Conservation (phyloP, 2,888 invertebrate genomes). For the Acanthococcus lagerstroemiae region DNA sequence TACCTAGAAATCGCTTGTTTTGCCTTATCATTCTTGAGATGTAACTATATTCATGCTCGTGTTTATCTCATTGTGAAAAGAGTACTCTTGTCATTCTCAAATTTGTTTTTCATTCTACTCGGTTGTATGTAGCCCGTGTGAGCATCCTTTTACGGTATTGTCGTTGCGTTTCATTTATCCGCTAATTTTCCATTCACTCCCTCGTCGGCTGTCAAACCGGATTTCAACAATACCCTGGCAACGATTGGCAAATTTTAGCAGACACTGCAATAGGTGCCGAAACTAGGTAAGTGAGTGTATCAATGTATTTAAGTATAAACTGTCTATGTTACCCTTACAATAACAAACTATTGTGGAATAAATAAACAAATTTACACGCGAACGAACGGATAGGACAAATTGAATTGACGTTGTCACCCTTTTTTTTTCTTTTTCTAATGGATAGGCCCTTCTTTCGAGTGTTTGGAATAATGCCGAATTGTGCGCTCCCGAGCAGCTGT, state of each 20-base stretch:
- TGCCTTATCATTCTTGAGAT: too few species aligned
- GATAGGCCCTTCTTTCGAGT: slow-evolving; percentile 18
- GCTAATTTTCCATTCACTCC: neutral
- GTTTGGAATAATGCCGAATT: slow-evolving; percentile 16
- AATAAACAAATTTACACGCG: slow-evolving; percentile 31
- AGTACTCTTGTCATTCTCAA: too few species aligned
- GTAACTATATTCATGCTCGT: too few species aligned
- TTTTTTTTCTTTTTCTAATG: slow-evolving; percentile 13
- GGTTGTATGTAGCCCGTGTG: too few species aligned
- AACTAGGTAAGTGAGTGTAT: neutral
- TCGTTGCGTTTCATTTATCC: slow-evolving; percentile 3
- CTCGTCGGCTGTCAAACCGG: neutral
- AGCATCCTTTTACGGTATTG: too few species aligned
- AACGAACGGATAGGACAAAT: slow-evolving; percentile 27
- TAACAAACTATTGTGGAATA: slow-evolving; percentile 19
- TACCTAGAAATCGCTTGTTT: too few species aligned
- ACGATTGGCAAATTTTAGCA: neutral
- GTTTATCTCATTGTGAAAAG: too few species aligned
- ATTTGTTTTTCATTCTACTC: too few species aligned
- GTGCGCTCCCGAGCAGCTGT: slow-evolving; percentile 19
- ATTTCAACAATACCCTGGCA: too few species aligned
- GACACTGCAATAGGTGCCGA: neutral
- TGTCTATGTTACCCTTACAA: slow-evolving; percentile 17
- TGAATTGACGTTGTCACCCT: slow-evolving; percentile 29
- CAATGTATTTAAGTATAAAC: neutral